Evolutionary conservation across 2,888 invertebrate species (phyloP).

Genomic region (Plutella xylostella): DNA sequence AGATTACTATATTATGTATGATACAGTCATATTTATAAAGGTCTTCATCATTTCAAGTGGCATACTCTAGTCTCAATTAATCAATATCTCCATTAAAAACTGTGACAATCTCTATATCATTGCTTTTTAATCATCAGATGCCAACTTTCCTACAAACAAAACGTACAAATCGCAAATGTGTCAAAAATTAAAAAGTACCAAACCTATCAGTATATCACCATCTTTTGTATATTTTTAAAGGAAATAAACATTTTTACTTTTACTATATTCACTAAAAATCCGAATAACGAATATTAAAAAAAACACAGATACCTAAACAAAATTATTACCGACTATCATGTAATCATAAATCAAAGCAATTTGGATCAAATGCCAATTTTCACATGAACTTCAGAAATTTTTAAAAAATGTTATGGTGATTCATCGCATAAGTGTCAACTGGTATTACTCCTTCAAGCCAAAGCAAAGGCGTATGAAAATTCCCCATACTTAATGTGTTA

Average conservation of each 20-base stretch:
- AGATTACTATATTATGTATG: neutral
- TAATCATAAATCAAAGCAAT: neutral
- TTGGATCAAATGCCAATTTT: neutral
- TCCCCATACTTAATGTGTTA: no score
- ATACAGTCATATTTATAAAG: neutral
- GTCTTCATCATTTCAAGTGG: neutral
- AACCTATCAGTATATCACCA: no score
- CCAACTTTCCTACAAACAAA: constrained; percentile 25
- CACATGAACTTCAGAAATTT: no score
- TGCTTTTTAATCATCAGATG: no score
- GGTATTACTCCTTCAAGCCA: no score
- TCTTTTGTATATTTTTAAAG: neutral
- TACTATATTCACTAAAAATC: neutral
- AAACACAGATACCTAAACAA: neutral
- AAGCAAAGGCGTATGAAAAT: no score
- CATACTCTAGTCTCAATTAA: neutral
- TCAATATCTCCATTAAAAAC: no score
- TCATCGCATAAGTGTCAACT: no score
- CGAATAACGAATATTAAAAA: neutral
- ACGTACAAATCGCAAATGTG: constrained; percentile 57
- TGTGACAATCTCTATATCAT: no score
- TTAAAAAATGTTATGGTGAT: no score
- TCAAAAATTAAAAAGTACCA: constrained; percentile 39
- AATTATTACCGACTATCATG: no score
- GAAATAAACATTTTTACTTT: neutral